Percentiles rank a stretch among this genome's conserved stretches.
phyloP scores from a whole-genome alignment of 2,888 invertebrate genomes.

The Harpagoxenus sublaevis region DNA sequence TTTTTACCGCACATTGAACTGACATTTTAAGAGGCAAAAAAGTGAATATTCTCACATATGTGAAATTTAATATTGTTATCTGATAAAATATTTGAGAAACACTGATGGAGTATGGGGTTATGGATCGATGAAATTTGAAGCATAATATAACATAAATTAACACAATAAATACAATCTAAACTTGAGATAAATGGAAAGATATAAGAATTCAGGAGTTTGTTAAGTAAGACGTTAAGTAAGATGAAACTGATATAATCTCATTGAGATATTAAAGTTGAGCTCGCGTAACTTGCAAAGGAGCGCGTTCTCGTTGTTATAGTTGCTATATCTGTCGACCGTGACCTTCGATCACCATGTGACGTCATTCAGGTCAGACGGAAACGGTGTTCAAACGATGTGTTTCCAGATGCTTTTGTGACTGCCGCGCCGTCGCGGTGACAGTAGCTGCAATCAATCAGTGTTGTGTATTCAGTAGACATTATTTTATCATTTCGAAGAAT shows the following conservation, averaged over 20 bases:
- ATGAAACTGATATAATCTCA: background rate
- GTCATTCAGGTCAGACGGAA: conserved; percentile 44
- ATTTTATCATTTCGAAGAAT: conserved; percentile 3
- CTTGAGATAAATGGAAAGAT: background rate
- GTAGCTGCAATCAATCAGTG: conserved; percentile 47
- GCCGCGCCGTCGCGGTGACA: background rate
- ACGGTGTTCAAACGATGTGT: conserved; percentile 53
- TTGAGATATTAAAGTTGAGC: conserved; percentile 40
- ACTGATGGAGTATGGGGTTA: background rate
- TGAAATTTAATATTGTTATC: background rate
- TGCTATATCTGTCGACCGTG: conserved; percentile 50
- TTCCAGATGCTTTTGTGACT: conserved; percentile 32
- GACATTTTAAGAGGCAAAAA: background rate
- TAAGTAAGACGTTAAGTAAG: background rate
- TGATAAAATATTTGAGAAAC: background rate
- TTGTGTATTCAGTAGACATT: background rate
- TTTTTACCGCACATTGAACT: background rate
- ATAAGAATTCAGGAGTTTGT: background rate
- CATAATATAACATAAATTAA: background rate
- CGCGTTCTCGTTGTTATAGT: background rate
- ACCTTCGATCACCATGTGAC: conserved; percentile 67
- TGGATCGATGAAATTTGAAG: background rate
- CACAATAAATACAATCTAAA: background rate
- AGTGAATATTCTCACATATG: background rate
- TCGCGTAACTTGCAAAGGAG: background rate